Conservation (phyloP, 1,140 invertebrate genomes). For the Drosophila bifasciata region DNA sequence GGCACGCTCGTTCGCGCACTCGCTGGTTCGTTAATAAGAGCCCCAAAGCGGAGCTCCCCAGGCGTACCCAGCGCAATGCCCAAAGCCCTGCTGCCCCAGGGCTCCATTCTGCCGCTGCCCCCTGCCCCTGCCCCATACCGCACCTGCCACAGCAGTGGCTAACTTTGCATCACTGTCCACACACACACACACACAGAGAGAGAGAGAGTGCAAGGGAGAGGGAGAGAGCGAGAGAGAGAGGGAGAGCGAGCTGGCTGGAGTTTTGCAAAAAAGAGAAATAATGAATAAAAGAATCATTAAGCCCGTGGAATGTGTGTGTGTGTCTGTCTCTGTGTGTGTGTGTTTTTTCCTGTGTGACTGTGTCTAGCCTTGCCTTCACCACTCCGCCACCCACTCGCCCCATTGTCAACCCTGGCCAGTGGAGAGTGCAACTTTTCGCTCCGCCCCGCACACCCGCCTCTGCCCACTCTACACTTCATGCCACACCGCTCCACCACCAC, state of each 20-base stretch:
- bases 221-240: not conserved
- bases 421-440: constrained; percentile 44
- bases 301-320: constrained; percentile 47
- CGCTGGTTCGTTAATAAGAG: constrained; percentile 81
- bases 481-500: constrained; percentile 6
- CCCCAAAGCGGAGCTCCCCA: constrained; percentile 49
- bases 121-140: not conserved
- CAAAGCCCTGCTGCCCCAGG: constrained; percentile 9
- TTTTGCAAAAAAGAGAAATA: constrained; percentile 57
- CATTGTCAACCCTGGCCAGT: constrained; percentile 44
- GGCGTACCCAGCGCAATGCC: constrained; percentile 5
- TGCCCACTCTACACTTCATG: too few relatives aligned
- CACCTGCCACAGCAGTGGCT: constrained; percentile 43
- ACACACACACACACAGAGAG: constrained; percentile 59
- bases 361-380: not conserved
- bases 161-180: constrained; percentile 74
- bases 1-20: constrained; percentile 67
- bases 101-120: not conserved
- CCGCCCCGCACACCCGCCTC: too few relatives aligned
- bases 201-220: constrained; percentile 10
- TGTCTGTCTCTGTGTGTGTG: not conserved
- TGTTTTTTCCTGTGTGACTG: constrained; percentile 1
- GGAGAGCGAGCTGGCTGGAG: too few relatives aligned
- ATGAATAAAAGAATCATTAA: constrained; percentile 82
- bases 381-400: not conserved